Evolutionary conservation across 2,113 vertebrate genomes (phyloP), one percentile per base, ranked within the genome.

Genomic region (Oncorhynchus gorbuscha): DNA sequence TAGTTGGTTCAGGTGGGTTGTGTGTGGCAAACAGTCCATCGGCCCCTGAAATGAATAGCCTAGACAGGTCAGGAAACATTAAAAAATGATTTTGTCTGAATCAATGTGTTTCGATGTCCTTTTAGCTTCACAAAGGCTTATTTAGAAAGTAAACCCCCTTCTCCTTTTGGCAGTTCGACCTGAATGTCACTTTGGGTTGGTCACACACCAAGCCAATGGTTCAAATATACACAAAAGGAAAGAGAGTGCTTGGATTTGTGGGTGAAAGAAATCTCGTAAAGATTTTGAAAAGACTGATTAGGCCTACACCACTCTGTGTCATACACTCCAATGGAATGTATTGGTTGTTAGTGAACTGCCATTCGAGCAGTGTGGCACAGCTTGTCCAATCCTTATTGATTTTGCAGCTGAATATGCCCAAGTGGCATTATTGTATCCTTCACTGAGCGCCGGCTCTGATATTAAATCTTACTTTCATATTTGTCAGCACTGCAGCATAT

Each of bases 361-460:
- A 20, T 1, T 32, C 71, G 59, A 69, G 74, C 78, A 70, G 78
- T 79, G 80, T 77, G 76, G 72, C 73, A 75, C 79, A 79, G 59
- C 83, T 82, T 84, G 78, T 89, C 84, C 85, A 83, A 90, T 85
- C 86, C 72, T 82, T 91, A 91, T 92, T 91, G 89, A 92, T 91
- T 90, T 83, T 77, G 78, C 79, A 81, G 83, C 83, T 88, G 89
- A 88, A 88, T 87, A 91, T 91, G 76, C 69, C 83, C 79, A 66
- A 85, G 86, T 87, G 84, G 88, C 88, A 88, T 91, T 90, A 87
- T 87, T 84, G 82, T 67, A 64, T 39, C 66, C 68, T 22, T 35
- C 69, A 11, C 39, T 59, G 20, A 59, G 48, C 51, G 51, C 51
- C 16, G 5, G 74, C 77, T 72, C 59, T 76, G 67, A 85, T 87